Base-by-base conservation (phyloP, 2,113 vertebrate species). In the Holacanthus passer region DNA sequence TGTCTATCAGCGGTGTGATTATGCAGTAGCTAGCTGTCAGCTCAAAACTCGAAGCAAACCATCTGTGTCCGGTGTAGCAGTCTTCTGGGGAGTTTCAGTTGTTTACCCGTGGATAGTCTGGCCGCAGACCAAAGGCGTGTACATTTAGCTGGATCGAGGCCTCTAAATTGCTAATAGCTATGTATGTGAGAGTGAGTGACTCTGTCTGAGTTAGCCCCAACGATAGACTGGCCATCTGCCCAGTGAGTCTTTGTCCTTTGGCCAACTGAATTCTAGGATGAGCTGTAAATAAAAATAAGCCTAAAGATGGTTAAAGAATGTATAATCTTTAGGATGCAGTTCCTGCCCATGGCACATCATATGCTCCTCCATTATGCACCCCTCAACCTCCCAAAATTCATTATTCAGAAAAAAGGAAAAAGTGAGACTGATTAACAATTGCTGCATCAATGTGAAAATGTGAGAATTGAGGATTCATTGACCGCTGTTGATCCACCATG, bases 131-230 rank as follows among this genome's bases (percentile, higher is more conserved):
- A 52, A 37, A 59, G 7, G 4, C 4, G 58, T 10, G 48, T n/a
- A 32, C 39, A 32, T 55, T 71, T 37, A 56, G 29, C 4, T 13
- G n/a, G 19, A 63, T 10, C 27, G 10, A 68, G 48, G 59, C 27
- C 67, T 79, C 5, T 32, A 43, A 56, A 76, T 79, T 14, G 1
- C 32, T 73, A 35, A 56, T 39, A 60, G 43, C 55, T 71, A 8
- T 24, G 48, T 47, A 39, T 27, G 60, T 58, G 47, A 58, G 56
- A 9, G 55, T 62, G 58, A 60, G 10, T 71, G 56, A 72, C 43
- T 48, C 71, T 53, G 63, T 55, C 22, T 39, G 13, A 65, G 10
- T 45, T 22, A 27, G 14, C 52, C 3, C 3, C 65, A 43, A 16
- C 4, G 17, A 58, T 63, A 37, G 41, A 43, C 56, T 48, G 55